Evolutionary conservation across 1,140 invertebrate genomes (phyloP), one percentile per base, ranked within the genome.

Genomic region (Sweltsa coloradensis): DNA sequence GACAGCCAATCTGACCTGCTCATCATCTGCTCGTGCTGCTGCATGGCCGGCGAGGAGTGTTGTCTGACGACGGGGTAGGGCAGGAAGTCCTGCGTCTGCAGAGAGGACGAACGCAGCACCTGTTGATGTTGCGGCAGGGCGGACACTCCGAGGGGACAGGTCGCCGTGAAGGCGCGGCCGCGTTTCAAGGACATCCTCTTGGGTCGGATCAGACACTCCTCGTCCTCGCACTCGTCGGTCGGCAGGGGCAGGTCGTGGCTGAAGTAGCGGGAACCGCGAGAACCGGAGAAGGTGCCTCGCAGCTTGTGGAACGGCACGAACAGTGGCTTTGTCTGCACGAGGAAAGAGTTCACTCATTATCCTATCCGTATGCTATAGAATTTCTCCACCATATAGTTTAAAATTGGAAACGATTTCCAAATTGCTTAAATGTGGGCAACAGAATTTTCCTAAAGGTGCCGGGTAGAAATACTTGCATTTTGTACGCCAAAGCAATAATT

Each of bases 211-310:
- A 51, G 60, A 43, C 55, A 61, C 57, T 52, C 60, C 53, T 65
- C 45, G 23, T 54, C 57, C 27, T 67, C 67, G 51, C 73, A 78
- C 52, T 79, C 76, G 45, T 79, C 76, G 6, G 69, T 72, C 2
- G 76, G 72, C 13, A 79, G 57, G 9, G 72, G 71, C 21, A 78
- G 64, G 53, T 78, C 76, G 49, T 78, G 75, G 16, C 73, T 71
- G 31, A 79, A 65, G 53, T 78, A 75, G 18, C 72, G 64, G 0
- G 73, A 76, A 0, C 72, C 70, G 18, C 72, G 64, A 0, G 73
- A 76, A 0, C 72, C 70, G 21, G 66, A 72, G 21, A 72, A 61
- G 11, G 64, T 70, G 9, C 67, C 61, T 50, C 62, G 63, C 21
- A 60, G 52, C 53, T 37, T 54, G 45, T 60, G 57, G n/a, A 67